A percentile compares a stretch with the other conserved stretches of the same genome.
Conservation (phyloP, 2,888 invertebrate genomes). For the Chymomyza fuscimana region DNA sequence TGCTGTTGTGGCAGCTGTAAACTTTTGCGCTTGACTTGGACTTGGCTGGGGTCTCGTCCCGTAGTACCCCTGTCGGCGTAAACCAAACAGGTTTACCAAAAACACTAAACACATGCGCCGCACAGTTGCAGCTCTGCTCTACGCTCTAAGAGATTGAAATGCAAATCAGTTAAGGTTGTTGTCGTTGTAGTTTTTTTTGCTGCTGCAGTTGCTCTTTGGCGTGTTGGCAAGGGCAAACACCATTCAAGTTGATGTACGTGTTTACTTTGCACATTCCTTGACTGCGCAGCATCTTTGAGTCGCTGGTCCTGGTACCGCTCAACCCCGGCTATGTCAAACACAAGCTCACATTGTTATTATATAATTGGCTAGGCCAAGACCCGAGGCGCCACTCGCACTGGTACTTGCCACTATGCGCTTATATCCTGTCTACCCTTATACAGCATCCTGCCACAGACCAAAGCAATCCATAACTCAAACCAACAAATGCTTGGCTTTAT, state of each 20-base stretch:
- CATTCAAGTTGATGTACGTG: conserved; percentile 47
- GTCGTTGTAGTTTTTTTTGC: conserved; percentile 17
- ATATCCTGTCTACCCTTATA: background rate
- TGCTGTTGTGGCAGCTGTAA: conserved; percentile 11
- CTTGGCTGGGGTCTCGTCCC: background rate
- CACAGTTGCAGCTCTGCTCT: conserved; percentile 27
- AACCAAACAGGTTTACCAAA: conserved; percentile 58
- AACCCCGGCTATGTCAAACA: background rate
- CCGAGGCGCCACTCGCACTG: conserved; percentile 17
- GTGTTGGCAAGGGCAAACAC: conserved; percentile 42
- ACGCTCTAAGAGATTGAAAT: conserved; percentile 55
- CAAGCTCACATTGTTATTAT: conserved; percentile 25
- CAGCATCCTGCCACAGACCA: background rate
- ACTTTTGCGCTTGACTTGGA: conserved; percentile 8
- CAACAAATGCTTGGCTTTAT: conserved; percentile 52
- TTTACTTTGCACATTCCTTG: conserved; percentile 24
- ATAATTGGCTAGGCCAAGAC: conserved; percentile 50
- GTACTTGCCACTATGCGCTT: no score
- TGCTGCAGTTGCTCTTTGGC: conserved; percentile 16
- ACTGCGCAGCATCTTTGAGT: background rate
- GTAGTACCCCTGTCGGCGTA: background rate
- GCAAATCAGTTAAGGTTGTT: conserved; percentile 69
- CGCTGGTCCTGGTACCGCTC: no score
- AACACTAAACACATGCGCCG: conserved; percentile 66
- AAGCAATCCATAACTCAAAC: conserved; percentile 48